Conservation (phyloP, 2,888 invertebrate genomes). For the Spodoptera littoralis region DNA sequence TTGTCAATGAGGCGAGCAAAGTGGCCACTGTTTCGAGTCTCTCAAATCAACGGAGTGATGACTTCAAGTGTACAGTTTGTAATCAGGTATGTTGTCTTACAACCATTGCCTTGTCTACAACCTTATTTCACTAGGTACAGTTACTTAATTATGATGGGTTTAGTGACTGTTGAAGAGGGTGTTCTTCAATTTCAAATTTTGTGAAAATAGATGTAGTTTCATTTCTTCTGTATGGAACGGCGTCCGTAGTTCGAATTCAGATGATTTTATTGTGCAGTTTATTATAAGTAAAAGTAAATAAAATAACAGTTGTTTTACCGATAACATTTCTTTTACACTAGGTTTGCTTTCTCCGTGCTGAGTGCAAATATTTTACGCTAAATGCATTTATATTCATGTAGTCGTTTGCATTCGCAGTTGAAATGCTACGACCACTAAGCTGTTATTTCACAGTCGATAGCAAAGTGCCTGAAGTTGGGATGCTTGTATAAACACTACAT, state of each 20-base stretch:
- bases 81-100: conserved; percentile 64
- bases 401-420: conserved; percentile 60
- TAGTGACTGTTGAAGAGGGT: too few relatives aligned
- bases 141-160: too few relatives aligned
- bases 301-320: conserved; percentile 1
- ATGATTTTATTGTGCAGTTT: too few relatives aligned
- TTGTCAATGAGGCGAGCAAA: conserved; percentile 28
- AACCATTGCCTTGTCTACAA: too few relatives aligned
- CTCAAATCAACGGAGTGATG: conserved; percentile 39
- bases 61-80: conserved; percentile 70
- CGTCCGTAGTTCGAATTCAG: too few relatives aligned
- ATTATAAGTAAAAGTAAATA: too few relatives aligned
- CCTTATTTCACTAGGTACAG: too few relatives aligned
- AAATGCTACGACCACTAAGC: conserved; percentile 53
- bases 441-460: conserved; percentile 56
- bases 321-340: conserved; percentile 43
- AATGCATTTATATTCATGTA: conserved; percentile 63
- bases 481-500: conserved; percentile 51
- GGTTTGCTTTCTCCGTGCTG: conserved; percentile 58
- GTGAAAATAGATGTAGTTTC: too few relatives aligned
- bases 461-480: conserved; percentile 53
- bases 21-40: conserved; percentile 6
- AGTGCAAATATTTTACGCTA: conserved; percentile 55
- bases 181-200: too few relatives aligned
- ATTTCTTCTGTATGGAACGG: too few relatives aligned